Evolutionary conservation across 1,140 invertebrate genomes (phyloP).

Genomic region (Ips typographus): DNA sequence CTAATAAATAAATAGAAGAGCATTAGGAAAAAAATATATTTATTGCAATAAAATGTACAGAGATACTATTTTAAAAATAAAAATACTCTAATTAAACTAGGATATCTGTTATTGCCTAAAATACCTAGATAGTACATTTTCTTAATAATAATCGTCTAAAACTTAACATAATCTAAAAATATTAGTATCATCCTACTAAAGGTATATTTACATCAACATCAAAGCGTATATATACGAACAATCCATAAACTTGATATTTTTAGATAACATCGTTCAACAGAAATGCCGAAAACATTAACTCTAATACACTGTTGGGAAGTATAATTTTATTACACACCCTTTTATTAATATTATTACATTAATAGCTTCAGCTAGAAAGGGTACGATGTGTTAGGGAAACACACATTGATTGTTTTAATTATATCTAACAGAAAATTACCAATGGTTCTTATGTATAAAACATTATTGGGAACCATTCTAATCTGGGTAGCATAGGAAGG

Average conservation of each 20-base stretch:
- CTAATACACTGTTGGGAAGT: no score
- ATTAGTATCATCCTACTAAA: slow-evolving; percentile 27
- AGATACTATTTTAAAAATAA: slow-evolving; percentile 34
- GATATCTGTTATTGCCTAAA: slow-evolving; percentile 32
- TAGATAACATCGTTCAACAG: slow-evolving; percentile 23
- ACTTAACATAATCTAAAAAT: slow-evolving; percentile 32
- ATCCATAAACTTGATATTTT: slow-evolving; percentile 31
- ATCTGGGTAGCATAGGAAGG: no score
- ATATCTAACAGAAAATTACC: no score
- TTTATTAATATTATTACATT: neutral
- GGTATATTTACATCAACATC: slow-evolving; percentile 26
- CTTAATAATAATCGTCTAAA: slow-evolving; percentile 33
- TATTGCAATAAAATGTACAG: slow-evolving; percentile 36
- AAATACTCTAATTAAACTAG: slow-evolving; percentile 27
- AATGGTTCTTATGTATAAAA: no score
- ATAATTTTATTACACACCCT: no score
- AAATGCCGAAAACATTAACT: neutral
- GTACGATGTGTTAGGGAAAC: slow-evolving; percentile 10
- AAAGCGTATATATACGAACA: slow-evolving; percentile 37
- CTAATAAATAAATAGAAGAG: no score
- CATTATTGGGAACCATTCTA: no score
- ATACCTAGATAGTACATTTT: slow-evolving; percentile 30
- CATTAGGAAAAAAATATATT: slow-evolving; percentile 34
- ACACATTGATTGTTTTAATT: neutral
- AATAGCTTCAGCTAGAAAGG: slow-evolving; percentile 5